Evolutionary conservation across 2,113 vertebrate species (phyloP), one percentile per base, ranked within the genome.

Genomic region (Mastomys natalensis): DNA sequence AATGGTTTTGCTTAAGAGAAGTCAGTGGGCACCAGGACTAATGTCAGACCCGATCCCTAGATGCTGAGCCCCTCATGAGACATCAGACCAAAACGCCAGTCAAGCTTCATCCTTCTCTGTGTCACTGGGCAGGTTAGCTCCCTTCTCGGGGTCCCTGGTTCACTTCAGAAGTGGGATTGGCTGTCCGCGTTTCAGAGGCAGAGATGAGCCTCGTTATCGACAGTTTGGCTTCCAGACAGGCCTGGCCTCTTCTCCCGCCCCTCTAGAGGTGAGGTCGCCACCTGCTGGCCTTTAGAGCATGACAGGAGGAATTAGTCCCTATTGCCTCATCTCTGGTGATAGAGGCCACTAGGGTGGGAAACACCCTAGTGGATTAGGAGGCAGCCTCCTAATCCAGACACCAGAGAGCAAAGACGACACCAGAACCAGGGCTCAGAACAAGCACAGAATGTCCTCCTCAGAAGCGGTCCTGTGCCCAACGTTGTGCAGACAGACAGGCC

Each of bases 1-100:
- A 86, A 45, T 1, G 37, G 70, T 84, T 97, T 86, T 86, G 68
- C 77, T 84, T 82, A 74, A 66, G 60, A 73, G 86, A 90, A 90
- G 60, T 48, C 17, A 40, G 90, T 53, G 43, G 92, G 88, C 80
- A 43, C 74, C 53, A 45, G 48, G n/a, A 19, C 82, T 58, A 58
- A 82, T 7, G 0, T 58, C 17, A 24, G 34, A 22, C 76, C 43
- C n/a, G 45, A 73, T 66, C 3, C 13, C 24, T 7, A 53, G 40
- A 45, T 15, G 55, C 2, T 13, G 68, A 90, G 64, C 22, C 22
- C 53, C 34, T 64, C 86, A 66, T 34, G n/a, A n/a, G 91, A 34
- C 6, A 64, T 11, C 34, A 43, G 62, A 58, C 29, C 37, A 62
- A 40, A 48, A 58, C 7, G 24, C 64, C 66, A 70, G 21, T 19